Evolutionary conservation across 2,888 invertebrate species (phyloP), one percentile per base, ranked within the genome.

Genomic region (Tipula unca): DNA sequence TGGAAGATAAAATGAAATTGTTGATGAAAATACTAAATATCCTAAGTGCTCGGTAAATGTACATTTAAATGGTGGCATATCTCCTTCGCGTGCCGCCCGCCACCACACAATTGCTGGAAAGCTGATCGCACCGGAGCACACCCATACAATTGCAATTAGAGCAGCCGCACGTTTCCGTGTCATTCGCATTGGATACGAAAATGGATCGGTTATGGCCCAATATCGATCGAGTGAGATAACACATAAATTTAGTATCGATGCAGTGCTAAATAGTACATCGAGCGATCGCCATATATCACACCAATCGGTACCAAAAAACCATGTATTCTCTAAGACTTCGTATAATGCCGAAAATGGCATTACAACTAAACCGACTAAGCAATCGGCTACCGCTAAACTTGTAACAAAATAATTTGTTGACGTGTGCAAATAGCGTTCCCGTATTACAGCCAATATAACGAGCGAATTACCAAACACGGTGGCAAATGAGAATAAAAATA

Each of bases 131-230:
- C 98, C 96, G 14, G 99, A 98, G 90, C 98, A 98, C 48, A 99
- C 93, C 99, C 99, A 99, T 5, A 99, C 98, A 6, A 96, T 95
- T 0, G 96, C 96, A 87, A 99, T 99, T 8, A 99, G 93, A 32
- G 96, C 93, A 3, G 95, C 95, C 0, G 98, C 98, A 86, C 97
- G 93, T 86, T 94, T 94, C 82, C 96, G 94, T 32, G 97, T 98
- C 97, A 99, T 99, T 87, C 95, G 93, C 92, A 96, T 96, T 1
- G 99, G 98, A 91, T 99, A 99, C 85, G 97, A 97, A 88, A 99
- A 98, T 0, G 99, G 99, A 91, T 99, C 98, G 14, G 98, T 98
- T 87, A 99, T 99, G 84, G 99, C 99, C 98, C 99, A 98, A 91
- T 99, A 99, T 20, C 98, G 94, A 90, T 99, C 99, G 88, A 99